Conservation (phyloP, 2,797 vertebrate species). For the Corythornis leucogaster region DNA sequence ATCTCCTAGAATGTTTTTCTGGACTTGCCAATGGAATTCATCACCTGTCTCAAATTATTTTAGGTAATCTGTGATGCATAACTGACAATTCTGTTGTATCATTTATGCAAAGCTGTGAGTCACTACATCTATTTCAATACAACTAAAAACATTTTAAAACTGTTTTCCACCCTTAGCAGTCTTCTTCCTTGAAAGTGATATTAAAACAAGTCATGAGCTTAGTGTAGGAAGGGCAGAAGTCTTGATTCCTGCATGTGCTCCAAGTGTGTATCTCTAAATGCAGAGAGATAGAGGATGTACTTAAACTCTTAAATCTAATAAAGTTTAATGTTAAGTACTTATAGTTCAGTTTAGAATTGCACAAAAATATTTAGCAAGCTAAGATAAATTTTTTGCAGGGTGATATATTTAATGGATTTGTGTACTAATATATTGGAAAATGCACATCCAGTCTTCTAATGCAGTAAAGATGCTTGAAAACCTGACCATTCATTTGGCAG, state of each 20-base stretch:
- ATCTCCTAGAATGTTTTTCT: background rate
- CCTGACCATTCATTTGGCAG: background rate
- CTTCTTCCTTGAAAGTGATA: background rate
- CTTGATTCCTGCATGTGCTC: background rate
- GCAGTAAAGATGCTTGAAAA: background rate
- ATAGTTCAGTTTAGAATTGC: background rate
- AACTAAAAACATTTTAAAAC: background rate
- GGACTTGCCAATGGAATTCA: background rate
- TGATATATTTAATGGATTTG: background rate
- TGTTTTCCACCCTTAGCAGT: background rate
- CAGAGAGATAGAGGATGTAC: background rate
- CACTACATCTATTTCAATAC: slow-evolving; percentile 21
- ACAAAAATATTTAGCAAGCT: background rate
- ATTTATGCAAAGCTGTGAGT: slow-evolving; percentile 31
- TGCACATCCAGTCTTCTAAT: background rate
- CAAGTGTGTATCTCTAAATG: accelerated
- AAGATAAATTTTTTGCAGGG: background rate
- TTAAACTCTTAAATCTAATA: background rate
- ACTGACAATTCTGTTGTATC: slow-evolving; percentile 5
- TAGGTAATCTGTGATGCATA: background rate
- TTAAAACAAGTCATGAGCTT: background rate
- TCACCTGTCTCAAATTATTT: background rate
- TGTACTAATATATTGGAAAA: background rate
- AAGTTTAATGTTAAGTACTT: background rate
- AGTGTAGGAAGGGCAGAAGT: background rate